Conservation (phyloP, 2,797 vertebrate species). For the Avahi laniger region DNA sequence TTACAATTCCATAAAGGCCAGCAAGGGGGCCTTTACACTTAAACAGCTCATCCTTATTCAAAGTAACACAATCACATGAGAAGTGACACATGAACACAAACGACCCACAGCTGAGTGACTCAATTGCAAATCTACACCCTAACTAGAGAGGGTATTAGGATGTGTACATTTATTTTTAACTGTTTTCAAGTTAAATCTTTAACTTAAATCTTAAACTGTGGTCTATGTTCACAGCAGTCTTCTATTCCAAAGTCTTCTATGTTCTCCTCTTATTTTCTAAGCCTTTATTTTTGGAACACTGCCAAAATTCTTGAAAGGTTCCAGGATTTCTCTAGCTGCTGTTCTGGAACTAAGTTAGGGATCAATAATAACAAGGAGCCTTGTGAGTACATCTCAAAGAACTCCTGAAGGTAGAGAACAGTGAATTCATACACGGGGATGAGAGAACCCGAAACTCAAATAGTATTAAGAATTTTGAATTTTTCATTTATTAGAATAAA, state of each 20-base stretch:
- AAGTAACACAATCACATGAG: not conserved
- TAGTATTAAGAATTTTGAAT: not conserved
- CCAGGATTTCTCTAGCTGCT: conserved; percentile 4
- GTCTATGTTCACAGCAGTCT: not conserved
- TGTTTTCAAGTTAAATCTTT: not conserved
- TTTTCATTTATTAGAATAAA: conserved; percentile 17
- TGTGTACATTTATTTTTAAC: not conserved
- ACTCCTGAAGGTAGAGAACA: not conserved
- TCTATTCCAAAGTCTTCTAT: not conserved
- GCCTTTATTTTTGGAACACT: conserved; percentile 38
- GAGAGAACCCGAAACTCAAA: not conserved
- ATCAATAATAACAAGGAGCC: not conserved
- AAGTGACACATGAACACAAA: not conserved
- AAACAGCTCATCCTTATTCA: not conserved
- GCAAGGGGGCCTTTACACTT: not conserved
- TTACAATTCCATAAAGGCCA: not conserved
- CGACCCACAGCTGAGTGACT: not conserved
- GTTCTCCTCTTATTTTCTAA: not conserved
- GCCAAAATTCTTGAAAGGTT: conserved; percentile 3
- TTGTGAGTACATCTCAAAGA: not conserved
- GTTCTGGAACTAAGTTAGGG: not conserved
- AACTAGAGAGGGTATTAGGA: not conserved
- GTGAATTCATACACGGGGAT: not conserved
- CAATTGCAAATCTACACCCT: conserved; percentile 7
- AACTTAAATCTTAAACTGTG: not conserved